Base-by-base conservation (phyloP, 1,140 invertebrate species). In the Vanessa tameamea region DNA sequence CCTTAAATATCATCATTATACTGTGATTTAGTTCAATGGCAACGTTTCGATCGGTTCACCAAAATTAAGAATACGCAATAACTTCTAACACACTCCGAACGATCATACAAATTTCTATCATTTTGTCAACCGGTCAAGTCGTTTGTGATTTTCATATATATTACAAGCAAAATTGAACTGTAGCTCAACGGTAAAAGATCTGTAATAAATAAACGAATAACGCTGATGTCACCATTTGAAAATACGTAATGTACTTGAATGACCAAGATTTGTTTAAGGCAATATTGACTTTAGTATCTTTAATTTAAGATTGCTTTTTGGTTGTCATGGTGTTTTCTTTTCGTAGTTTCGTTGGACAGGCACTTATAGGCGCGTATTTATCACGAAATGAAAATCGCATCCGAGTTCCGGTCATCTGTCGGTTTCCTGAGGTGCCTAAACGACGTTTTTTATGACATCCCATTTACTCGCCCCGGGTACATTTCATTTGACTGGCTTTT, bases 371-470 rank as follows among this genome's bases (percentile, higher is more conserved):
- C 48, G 76, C 59, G 72, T 69, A 87, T 87, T 86, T 87, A 81
- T 87, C 86, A 86, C 75, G 77, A 81, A 76, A 82, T 81, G 82
- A 84, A 84, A 85, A 85, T 82, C 77, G 75, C 75, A 76, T 79
- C 73, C 78, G 65, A 78, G 77, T 82, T 86, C 81, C 85, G 81
- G 78, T 78, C 77, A 78, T 84, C 64, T 69, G 77, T 75, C 67
- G 68, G 63, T 73, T 78, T 80, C 75, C 78, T 67, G 73, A 65
- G 72, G 73, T 71, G 73, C 69, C 65, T 79, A 80, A 76, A 66
- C 67, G 67, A 61, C 68, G 67, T 82, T 81, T 80, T 81, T 83
- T 82, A 80, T 79, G 76, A 73, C 68, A 23, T n/a, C 64, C 72
- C 69, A 84, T 82, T 84, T 81, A 73, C 50, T 15, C 31, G 26